A percentile compares a stretch with the other conserved stretches of the same genome.
These are phyloP conservation scores for Sinocyclocheilus anophthalmus DNA, from an alignment of 2,113 vertebrate genomes.

Conservation along the genomic window DNA sequence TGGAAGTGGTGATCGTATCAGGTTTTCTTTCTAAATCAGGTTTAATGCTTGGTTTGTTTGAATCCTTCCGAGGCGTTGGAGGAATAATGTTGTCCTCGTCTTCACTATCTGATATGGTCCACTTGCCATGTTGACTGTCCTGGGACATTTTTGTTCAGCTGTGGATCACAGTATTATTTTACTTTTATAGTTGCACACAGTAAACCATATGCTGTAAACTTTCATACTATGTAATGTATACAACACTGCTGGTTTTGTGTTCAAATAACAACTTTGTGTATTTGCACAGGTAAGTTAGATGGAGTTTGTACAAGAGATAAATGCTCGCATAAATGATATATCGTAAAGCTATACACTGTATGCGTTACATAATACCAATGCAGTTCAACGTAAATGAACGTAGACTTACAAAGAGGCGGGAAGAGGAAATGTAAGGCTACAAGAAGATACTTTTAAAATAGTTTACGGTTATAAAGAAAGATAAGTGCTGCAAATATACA, in stretches of 20 bases:
- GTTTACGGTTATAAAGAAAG: background rate
- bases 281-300: background rate
- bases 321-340: background rate
- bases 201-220: background rate
- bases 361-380: background rate
- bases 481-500: background rate
- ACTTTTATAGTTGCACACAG: background rate
- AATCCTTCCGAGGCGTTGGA: slow-evolving; percentile 61
- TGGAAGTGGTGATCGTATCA: slow-evolving; percentile 6
- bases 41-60: slow-evolving; percentile 38
- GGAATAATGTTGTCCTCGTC: slow-evolving; percentile 79
- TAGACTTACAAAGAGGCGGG: slow-evolving; percentile 20
- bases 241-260: background rate
- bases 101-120: slow-evolving; percentile 93
- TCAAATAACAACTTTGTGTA: background rate
- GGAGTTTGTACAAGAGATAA: background rate
- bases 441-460: background rate
- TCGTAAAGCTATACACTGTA: background rate
- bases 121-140: slow-evolving; percentile 85
- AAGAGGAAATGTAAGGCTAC: background rate
- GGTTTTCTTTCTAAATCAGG: slow-evolving; percentile 38
- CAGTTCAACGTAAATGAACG: background rate
- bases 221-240: background rate
- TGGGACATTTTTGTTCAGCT: slow-evolving; percentile 75
- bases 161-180: background rate